A percentile compares a stretch with the other conserved stretches of the same genome.
phyloP scores from a whole-genome alignment of 2,797 vertebrate species.

The Nasua narica region DNA sequence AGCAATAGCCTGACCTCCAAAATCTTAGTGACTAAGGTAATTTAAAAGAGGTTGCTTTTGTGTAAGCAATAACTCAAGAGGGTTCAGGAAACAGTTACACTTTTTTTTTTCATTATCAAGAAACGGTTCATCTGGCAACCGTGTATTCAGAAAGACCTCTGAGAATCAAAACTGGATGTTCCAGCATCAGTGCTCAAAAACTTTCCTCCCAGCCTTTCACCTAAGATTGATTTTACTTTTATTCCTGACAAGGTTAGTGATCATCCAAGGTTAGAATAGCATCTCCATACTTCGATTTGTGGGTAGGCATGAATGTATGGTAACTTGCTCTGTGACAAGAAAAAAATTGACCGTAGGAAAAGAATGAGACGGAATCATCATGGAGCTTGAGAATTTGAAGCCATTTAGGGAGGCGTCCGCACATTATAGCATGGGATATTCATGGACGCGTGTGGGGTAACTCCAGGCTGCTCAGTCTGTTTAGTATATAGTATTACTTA shows the following conservation, averaged over 20 bases:
- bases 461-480: not conserved
- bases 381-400: not conserved
- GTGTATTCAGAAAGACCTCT: not conserved
- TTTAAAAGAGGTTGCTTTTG: not conserved
- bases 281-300: not conserved
- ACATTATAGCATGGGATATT: not conserved
- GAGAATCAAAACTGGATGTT: not conserved
- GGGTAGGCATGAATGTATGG: not conserved
- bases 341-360: not conserved
- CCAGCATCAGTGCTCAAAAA: not conserved
- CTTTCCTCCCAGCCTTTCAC: not conserved
- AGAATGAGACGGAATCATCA: not conserved
- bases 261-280: not conserved
- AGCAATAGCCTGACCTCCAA: not conserved
- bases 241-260: not conserved
- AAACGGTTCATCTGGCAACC: constrained; percentile 1
- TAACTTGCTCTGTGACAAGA: not conserved
- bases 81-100: not conserved
- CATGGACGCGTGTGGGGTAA: not conserved
- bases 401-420: not conserved
- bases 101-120: not conserved
- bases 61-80: not conserved
- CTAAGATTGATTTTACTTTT: not conserved
- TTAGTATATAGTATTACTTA: not conserved
- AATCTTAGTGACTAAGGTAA: not conserved